Conservation (phyloP, 2,113 vertebrate species). For the Hiodon alosoides region DNA sequence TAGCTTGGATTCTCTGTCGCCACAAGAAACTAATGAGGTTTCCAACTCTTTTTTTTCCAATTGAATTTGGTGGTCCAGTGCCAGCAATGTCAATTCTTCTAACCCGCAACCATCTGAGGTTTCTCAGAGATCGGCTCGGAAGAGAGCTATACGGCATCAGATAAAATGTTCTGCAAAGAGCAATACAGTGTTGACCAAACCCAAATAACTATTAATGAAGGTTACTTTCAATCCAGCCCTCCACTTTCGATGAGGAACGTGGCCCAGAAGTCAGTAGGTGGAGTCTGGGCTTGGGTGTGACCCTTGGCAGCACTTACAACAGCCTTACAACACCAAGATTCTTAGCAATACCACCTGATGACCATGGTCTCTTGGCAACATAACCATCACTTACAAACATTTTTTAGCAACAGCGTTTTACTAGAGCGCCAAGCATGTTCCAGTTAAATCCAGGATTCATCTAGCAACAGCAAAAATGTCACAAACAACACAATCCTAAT, state of each 20-base stretch:
- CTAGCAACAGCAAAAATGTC: conserved; percentile 12
- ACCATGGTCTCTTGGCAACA: conserved; percentile 3
- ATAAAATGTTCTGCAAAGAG: too few species aligned
- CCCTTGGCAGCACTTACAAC: neutral
- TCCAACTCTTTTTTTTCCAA: neutral
- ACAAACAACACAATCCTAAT: neutral
- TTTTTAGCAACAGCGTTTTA: neutral
- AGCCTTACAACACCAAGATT: neutral
- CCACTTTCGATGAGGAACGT: too few species aligned
- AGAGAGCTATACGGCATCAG: neutral
- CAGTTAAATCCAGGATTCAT: neutral
- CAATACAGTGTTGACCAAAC: too few species aligned
- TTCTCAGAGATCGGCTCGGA: neutral
- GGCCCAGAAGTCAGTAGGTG: too few species aligned
- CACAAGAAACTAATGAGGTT: conserved; percentile 25
- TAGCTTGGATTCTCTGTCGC: conserved; percentile 11
- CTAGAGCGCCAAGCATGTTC: neutral
- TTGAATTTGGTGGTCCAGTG: conserved; percentile 6
- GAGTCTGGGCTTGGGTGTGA: neutral
- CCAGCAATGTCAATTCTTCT: neutral
- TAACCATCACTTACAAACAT: conserved; percentile 7
- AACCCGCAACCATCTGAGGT: neutral
- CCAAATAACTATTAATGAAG: too few species aligned
- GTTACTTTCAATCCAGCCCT: too few species aligned
- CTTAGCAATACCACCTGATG: neutral